A percentile compares a stretch with the other conserved stretches of the same genome.
phyloP scores from a whole-genome alignment of 2,113 vertebrate genomes.

The Saccopteryx bilineata region DNA sequence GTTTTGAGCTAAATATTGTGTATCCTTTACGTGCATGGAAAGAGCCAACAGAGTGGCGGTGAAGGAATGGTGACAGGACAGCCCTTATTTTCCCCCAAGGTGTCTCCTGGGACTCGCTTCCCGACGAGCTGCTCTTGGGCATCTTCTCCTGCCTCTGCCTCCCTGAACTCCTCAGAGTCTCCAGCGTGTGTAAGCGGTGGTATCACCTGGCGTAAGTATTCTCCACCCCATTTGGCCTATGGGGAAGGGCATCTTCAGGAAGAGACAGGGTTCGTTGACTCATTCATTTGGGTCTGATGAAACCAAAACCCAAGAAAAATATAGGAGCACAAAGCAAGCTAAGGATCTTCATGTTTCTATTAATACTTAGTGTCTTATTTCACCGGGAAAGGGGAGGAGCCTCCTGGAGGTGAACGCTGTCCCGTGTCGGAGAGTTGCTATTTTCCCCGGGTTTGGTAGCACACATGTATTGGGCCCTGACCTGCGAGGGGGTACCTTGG shows the following conservation, averaged over 20 bases:
- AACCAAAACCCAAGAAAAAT: not conserved
- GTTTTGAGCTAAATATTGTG: not conserved
- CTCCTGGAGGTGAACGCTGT: not conserved
- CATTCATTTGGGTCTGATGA: not conserved
- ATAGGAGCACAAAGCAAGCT: not conserved
- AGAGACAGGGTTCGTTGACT: not conserved
- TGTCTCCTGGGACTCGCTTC: constrained; percentile 93
- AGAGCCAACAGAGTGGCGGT: not conserved
- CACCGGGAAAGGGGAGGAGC: not conserved
- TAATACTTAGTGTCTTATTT: not conserved
- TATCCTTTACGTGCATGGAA: not conserved
- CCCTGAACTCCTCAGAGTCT: constrained; percentile 91
- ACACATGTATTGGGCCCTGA: not conserved
- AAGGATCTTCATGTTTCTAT: not conserved
- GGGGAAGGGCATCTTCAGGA: not conserved
- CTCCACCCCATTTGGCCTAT: not conserved
- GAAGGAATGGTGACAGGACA: not conserved
- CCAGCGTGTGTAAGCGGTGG: constrained; percentile 92
- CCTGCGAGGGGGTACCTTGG: no score
- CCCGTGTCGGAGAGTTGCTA: not conserved
- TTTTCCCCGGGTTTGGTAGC: not conserved
- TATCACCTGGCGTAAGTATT: constrained; percentile 92
- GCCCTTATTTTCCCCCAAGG: constrained; percentile 76
- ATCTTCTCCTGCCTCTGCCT: constrained; percentile 92
- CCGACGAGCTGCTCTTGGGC: constrained; percentile 94